Evolutionary conservation across 1,140 invertebrate genomes (phyloP).

Genomic region (Eufriesea mexicana): DNA sequence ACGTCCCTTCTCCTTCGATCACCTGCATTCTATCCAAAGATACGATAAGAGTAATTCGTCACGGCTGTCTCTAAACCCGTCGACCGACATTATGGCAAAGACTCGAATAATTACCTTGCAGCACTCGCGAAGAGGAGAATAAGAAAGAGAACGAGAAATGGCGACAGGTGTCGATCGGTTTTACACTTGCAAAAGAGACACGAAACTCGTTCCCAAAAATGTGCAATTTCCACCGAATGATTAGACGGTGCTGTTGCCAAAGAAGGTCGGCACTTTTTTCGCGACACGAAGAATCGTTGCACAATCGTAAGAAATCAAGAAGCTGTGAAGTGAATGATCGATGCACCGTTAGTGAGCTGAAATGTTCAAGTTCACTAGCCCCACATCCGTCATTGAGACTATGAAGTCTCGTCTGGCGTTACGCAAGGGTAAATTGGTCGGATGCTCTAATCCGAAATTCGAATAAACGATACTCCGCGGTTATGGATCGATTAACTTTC

Average conservation of each 20-base stretch:
- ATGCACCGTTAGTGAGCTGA: neutral
- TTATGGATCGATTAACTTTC: constrained; percentile 15
- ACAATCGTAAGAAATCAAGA: neutral
- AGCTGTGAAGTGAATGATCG: neutral
- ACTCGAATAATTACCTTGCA: no score
- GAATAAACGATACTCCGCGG: neutral
- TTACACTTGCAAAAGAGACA: neutral
- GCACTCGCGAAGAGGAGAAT: no score
- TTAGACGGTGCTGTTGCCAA: neutral
- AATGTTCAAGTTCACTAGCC: neutral
- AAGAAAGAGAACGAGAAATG: no score
- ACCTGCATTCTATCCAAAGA: no score
- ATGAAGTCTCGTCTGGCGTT: neutral
- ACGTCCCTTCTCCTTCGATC: no score
- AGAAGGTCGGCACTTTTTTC: neutral
- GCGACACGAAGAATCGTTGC: neutral
- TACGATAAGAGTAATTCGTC: no score
- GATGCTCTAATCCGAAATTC: neutral
- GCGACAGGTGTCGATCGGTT: neutral
- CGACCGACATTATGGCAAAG: no score
- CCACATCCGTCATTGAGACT: neutral
- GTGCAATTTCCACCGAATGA: neutral
- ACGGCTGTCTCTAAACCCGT: no score
- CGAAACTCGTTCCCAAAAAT: neutral
- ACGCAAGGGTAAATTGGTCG: neutral